Evolutionary conservation across 2,888 invertebrate species (phyloP).

Genomic region (Rhingia campestris): DNA sequence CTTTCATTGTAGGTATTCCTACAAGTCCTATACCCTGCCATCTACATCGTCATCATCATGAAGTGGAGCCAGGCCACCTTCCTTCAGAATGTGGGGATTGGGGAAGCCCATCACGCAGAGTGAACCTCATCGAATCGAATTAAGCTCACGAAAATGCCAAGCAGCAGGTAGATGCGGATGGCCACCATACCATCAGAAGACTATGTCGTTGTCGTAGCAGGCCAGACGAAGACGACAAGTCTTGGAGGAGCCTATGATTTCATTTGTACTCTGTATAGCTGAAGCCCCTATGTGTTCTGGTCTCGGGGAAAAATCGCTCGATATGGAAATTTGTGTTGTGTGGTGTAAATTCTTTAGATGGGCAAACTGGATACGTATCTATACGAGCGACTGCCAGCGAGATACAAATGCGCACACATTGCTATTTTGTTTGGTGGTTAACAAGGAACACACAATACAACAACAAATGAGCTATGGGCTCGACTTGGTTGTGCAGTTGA

Average conservation of each 20-base stretch:
- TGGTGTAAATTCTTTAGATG: slow-evolving; percentile 72
- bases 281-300: slow-evolving; percentile 47
- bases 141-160: slow-evolving; percentile 53
- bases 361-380: slow-evolving; percentile 61
- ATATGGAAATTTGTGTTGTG: slow-evolving; percentile 72
- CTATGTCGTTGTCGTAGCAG: slow-evolving; percentile 15
- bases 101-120: slow-evolving; percentile 35
- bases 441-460: slow-evolving; percentile 56
- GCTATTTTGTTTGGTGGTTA: slow-evolving; percentile 70
- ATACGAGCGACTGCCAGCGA: slow-evolving; percentile 24
- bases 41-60: slow-evolving; percentile 31
- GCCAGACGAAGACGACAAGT: slow-evolving; percentile 36
- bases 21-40: slow-evolving; percentile 23
- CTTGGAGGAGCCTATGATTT: slow-evolving; percentile 53
- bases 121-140: slow-evolving; percentile 63
- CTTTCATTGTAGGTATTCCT: slow-evolving; percentile 25
- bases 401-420: slow-evolving; percentile 47
- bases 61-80: slow-evolving; percentile 8
- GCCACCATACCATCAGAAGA: slow-evolving; percentile 22
- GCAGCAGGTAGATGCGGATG: slow-evolving; percentile 59
- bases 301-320: slow-evolving; percentile 56
- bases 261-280: slow-evolving; percentile 4
- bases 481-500: slow-evolving; percentile 54
- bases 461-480: slow-evolving; percentile 56
- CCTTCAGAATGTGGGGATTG: slow-evolving; percentile 34